Evolutionary conservation across 2,797 vertebrate species (phyloP).

Genomic region (Phylloscopus collybita): DNA sequence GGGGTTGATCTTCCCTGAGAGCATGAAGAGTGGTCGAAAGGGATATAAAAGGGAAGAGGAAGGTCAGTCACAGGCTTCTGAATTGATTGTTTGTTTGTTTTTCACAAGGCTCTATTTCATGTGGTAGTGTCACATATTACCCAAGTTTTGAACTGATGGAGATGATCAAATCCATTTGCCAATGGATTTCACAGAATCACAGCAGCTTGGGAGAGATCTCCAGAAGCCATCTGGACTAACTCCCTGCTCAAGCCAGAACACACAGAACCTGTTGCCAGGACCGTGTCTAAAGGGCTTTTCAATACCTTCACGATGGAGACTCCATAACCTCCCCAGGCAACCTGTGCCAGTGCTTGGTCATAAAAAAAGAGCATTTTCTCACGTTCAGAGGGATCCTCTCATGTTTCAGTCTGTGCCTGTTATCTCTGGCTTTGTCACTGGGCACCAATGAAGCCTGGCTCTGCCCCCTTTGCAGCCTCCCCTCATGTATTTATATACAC

Average conservation of each 20-base stretch:
- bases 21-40: not conserved
- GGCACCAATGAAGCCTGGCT: not conserved
- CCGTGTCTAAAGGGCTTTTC: not conserved
- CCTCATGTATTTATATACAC: not conserved
- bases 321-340: not conserved
- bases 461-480: not conserved
- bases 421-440: not conserved
- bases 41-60: not conserved
- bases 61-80: not conserved
- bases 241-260: not conserved
- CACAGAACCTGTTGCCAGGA: not conserved
- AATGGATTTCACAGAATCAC: not conserved
- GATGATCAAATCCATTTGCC: not conserved
- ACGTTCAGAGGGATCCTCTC: not conserved
- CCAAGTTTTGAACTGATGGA: not conserved
- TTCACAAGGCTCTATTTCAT: not conserved
- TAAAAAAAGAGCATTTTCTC: not conserved
- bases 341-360: not conserved
- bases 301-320: not conserved
- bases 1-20: not conserved
- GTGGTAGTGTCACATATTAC: not conserved
- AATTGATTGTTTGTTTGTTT: not conserved
- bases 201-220: not conserved
- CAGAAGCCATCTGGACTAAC: not conserved
- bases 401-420: not conserved